Conservation (phyloP, 2,888 invertebrate species). For the Eupithecia subfuscata region DNA sequence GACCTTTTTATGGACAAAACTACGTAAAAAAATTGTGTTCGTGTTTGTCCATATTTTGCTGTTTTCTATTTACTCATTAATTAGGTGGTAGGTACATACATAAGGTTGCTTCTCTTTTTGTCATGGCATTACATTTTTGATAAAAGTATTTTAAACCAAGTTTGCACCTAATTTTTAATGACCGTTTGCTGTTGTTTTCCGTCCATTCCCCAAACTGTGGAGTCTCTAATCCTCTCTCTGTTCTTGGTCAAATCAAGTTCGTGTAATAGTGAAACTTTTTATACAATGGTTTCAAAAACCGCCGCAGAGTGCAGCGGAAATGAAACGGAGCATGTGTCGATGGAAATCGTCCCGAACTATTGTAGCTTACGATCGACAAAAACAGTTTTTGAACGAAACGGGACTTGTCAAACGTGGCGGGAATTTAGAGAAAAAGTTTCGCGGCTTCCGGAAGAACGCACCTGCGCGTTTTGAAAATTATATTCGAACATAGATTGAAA, state of each 20-base stretch:
- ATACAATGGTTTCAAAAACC: constrained; percentile 72
- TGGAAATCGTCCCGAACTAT: constrained; percentile 69
- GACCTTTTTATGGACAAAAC: too few relatives aligned
- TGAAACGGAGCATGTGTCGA: constrained; percentile 73
- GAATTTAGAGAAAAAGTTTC: constrained; percentile 57
- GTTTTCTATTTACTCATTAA: not conserved
- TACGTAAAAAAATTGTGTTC: not conserved
- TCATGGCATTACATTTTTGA: not conserved
- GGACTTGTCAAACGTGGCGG: constrained; percentile 64
- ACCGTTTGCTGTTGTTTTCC: not conserved
- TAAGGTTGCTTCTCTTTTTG: not conserved
- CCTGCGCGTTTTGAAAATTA: constrained; percentile 17
- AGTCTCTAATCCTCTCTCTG: constrained; percentile 46
- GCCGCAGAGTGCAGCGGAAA: constrained; percentile 75
- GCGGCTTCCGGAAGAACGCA: not conserved
- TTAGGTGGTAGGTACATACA: not conserved
- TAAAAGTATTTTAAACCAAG: not conserved
- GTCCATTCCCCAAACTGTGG: not conserved
- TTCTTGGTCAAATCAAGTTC: constrained; percentile 78
- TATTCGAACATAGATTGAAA: constrained; percentile 40
- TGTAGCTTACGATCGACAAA: constrained; percentile 54
- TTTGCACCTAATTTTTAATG: not conserved
- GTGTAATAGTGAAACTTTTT: constrained; percentile 81
- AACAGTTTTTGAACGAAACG: constrained; percentile 52
- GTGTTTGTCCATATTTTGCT: not conserved